These are phyloP conservation scores for Stichodactyla mertensii DNA, from an alignment of 64 coral and sea anemone species.

Conservation along the genomic window DNA sequence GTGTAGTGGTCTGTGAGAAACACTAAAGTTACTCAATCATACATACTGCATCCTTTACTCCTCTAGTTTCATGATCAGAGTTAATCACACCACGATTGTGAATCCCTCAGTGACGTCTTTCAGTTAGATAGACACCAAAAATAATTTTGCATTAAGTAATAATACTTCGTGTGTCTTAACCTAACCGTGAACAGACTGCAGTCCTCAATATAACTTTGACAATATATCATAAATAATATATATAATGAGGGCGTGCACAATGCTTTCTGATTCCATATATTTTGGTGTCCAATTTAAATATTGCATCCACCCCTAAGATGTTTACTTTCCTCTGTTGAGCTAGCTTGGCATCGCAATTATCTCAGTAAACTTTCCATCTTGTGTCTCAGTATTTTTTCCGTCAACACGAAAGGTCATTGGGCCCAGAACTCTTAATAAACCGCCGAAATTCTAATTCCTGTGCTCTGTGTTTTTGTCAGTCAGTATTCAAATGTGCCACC, in stretches of 20 bases:
- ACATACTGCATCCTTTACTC: background rate
- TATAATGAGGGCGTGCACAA: background rate
- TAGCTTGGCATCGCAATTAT: background rate
- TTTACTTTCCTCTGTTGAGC: background rate
- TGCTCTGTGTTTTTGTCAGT: background rate
- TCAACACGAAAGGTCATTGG: background rate
- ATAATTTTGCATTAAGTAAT: background rate
- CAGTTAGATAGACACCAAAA: background rate
- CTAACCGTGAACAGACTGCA: background rate
- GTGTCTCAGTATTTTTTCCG: background rate
- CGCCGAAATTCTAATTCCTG: background rate
- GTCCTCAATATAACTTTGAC: too few species aligned
- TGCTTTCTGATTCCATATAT: background rate
- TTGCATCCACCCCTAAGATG: background rate
- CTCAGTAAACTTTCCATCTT: background rate
- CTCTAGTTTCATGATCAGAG: background rate
- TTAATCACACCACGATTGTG: background rate
- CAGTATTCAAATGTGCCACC: background rate
- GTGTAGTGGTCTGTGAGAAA: slow-evolving; percentile 16
- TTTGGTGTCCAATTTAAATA: background rate
- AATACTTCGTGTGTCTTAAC: background rate
- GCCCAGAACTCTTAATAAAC: background rate
- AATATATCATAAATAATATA: too few species aligned
- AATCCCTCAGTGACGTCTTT: background rate
- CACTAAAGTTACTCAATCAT: background rate